Conservation (phyloP, 2,113 vertebrate genomes). For the Pseudopodoces humilis region DNA sequence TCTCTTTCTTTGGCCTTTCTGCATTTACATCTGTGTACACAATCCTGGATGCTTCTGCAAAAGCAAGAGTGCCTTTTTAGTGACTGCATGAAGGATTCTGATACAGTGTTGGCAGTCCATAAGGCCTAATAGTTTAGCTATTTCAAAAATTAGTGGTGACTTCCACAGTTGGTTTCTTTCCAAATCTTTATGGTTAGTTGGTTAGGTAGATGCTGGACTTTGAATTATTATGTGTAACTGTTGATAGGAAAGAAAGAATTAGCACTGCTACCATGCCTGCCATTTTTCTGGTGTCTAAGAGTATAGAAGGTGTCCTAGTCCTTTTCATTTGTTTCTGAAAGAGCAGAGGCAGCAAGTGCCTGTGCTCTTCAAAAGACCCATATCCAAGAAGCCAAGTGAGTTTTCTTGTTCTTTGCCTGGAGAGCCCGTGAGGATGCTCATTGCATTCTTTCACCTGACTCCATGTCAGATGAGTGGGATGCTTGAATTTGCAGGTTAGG, state of each 20-base stretch:
- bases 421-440: neutral
- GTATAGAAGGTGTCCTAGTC: neutral
- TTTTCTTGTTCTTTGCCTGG: neutral
- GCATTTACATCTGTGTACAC: neutral
- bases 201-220: neutral
- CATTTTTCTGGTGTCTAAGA: neutral
- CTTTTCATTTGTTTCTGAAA: neutral
- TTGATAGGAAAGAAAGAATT: neutral
- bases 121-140: neutral
- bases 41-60: neutral
- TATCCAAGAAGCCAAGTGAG: neutral
- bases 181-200: constrained; percentile 1
- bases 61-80: neutral
- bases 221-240: neutral
- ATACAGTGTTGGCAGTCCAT: neutral
- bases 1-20: neutral
- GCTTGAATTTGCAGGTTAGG: neutral
- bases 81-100: neutral
- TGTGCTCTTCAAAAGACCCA: neutral
- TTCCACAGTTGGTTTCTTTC: neutral
- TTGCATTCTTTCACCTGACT: neutral
- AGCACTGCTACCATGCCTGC: neutral
- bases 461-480: neutral
- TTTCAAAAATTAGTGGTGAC: constrained; percentile 1
- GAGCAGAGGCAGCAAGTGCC: neutral